Conservation (phyloP, 1,140 invertebrate genomes). For the Popillia japonica region DNA sequence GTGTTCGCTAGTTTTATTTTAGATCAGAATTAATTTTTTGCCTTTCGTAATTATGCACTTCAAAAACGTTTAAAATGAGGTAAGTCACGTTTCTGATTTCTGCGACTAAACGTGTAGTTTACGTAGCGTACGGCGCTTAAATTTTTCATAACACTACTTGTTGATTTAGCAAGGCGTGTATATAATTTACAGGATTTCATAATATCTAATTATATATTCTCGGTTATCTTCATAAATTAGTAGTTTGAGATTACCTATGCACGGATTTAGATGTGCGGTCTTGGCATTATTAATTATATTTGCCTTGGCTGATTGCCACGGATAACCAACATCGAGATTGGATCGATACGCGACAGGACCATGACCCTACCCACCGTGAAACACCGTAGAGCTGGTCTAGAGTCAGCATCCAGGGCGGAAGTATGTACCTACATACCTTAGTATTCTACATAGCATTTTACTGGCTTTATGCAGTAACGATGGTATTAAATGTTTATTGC, state of each 20-base stretch:
- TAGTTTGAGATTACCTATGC: background rate
- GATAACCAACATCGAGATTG: background rate
- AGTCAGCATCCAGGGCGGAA: background rate
- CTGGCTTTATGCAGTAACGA: background rate
- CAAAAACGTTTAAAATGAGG: too few species aligned
- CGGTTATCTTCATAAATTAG: constrained; percentile 9
- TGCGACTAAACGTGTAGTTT: too few species aligned
- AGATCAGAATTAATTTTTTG: too few species aligned
- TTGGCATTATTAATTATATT: constrained; percentile 24
- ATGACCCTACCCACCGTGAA: constrained; percentile 18
- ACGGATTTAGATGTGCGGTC: background rate
- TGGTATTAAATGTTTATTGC: background rate
- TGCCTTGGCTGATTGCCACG: constrained; percentile 10
- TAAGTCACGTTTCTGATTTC: too few species aligned
- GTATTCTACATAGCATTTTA: background rate
- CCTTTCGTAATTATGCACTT: too few species aligned
- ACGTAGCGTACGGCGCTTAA: too few species aligned
- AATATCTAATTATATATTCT: constrained; percentile 1
- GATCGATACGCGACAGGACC: constrained; percentile 25
- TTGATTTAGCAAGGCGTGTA: background rate
- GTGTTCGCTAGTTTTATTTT: too few species aligned
- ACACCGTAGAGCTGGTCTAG: background rate
- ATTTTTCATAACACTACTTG: background rate
- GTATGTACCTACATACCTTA: too few species aligned
- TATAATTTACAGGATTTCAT: background rate